Evolutionary conservation across 2,888 invertebrate genomes (phyloP).

Genomic region (Thera obeliscata): DNA sequence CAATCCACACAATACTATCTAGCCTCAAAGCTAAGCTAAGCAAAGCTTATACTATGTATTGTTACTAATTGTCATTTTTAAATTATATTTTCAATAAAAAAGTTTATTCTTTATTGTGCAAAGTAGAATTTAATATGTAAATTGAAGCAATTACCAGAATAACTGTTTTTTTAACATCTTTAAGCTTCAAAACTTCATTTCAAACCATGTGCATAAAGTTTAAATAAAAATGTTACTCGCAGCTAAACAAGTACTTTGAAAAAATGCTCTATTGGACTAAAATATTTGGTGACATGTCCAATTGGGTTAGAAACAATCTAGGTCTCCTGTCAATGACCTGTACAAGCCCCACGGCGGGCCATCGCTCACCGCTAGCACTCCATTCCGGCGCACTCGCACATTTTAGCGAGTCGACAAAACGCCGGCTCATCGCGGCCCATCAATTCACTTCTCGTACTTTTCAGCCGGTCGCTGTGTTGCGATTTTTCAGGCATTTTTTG

Average conservation of each 20-base stretch:
- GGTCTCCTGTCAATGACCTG: constrained; percentile 21
- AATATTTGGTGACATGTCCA: neutral
- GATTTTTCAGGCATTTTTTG: constrained; percentile 51
- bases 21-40: no score
- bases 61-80: no score
- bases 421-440: constrained; percentile 42
- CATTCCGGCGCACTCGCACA: constrained; percentile 24
- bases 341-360: constrained; percentile 13
- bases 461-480: constrained; percentile 46
- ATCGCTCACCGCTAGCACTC: constrained; percentile 22
- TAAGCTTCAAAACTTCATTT: no score
- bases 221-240: neutral
- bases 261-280: neutral
- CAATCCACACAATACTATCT: no score
- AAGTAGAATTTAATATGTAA: no score
- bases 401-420: constrained; percentile 26
- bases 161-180: no score
- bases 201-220: no score
- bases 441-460: constrained; percentile 48
- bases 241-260: neutral
- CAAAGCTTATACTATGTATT: no score
- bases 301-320: constrained; percentile 4
- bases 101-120: no score
- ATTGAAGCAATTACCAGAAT: no score
- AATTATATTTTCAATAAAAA: no score